These are phyloP conservation scores for Vandiemenella viatica DNA, from an alignment of 2,888 invertebrate genomes.

Conservation along the genomic window DNA sequence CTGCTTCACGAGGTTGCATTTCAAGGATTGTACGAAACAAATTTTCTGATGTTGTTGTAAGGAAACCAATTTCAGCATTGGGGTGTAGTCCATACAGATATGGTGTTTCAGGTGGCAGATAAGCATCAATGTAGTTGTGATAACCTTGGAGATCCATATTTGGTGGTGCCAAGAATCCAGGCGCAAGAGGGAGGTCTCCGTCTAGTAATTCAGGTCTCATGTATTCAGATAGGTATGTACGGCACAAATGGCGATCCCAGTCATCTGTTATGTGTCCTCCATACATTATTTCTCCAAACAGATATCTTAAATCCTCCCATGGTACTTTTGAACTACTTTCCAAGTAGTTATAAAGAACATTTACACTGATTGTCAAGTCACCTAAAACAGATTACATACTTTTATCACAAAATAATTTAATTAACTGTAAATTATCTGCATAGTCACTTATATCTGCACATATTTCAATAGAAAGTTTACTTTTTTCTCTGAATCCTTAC, in stretches of 20 bases:
- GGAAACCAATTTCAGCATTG: constrained; percentile 87
- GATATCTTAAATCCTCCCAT: constrained; percentile 86
- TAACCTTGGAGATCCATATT: constrained; percentile 78
- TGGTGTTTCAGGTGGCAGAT: constrained; percentile 75
- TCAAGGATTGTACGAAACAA: constrained; percentile 75
- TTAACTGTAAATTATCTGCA: constrained; percentile 16
- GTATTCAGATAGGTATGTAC: constrained; percentile 70
- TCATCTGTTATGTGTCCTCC: constrained; percentile 95
- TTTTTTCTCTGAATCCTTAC: constrained; percentile 19
- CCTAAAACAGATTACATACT: constrained; percentile 36
- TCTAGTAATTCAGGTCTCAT: constrained; percentile 65
- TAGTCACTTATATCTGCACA: too few relatives aligned
- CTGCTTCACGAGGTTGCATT: constrained; percentile 74
- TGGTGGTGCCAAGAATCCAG: constrained; percentile 73
- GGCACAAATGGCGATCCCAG: constrained; percentile 81
- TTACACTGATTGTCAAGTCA: constrained; percentile 82
- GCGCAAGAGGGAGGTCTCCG: constrained; percentile 57
- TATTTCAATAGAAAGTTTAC: too few relatives aligned
- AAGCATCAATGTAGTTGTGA: constrained; percentile 75
- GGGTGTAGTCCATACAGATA: constrained; percentile 83
- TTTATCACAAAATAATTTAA: background rate
- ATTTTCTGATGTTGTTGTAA: constrained; percentile 72
- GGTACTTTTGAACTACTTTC: constrained; percentile 78
- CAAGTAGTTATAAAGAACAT: constrained; percentile 78
- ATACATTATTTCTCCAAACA: constrained; percentile 96